phyloP scores from a whole-genome alignment of 1,140 invertebrate genomes.

The Rhizoglyphus robini region DNA sequence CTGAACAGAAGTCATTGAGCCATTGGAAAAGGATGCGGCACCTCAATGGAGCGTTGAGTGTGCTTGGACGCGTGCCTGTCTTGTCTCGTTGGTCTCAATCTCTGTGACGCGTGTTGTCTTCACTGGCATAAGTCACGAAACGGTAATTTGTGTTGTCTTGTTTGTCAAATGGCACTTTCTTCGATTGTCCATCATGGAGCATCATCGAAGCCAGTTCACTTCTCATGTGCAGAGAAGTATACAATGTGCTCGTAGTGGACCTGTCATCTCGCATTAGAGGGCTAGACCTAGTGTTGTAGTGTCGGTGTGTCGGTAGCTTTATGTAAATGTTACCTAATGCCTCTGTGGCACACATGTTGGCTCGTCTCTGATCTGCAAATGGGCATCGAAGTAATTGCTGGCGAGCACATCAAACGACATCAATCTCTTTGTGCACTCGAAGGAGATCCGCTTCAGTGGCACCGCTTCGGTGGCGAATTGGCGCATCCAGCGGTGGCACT shows the following conservation, averaged over 20 bases:
- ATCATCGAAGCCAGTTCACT: too few species aligned
- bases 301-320: neutral
- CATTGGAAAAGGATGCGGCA: slow-evolving; percentile 2
- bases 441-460: slow-evolving; percentile 9
- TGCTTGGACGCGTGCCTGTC: too few species aligned
- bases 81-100: neutral
- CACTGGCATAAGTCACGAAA: slow-evolving; percentile 4
- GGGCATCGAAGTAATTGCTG: neutral
- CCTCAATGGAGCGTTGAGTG: too few species aligned
- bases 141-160: neutral
- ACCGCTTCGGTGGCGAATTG: neutral
- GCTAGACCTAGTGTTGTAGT: neutral
- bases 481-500: neutral
- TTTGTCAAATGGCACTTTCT: neutral
- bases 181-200: too few species aligned
- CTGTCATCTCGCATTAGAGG: too few species aligned
- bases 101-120: neutral
- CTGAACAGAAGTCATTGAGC: neutral
- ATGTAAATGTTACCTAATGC: neutral
- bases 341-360: neutral
- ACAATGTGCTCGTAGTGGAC: too few species aligned
- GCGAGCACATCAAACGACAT: neutral
- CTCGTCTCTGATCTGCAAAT: neutral
- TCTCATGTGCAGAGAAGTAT: too few species aligned
- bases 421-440: slow-evolving; percentile 7